Conservation (phyloP, 1,140 invertebrate genomes). For the Aphis craccivora region DNA sequence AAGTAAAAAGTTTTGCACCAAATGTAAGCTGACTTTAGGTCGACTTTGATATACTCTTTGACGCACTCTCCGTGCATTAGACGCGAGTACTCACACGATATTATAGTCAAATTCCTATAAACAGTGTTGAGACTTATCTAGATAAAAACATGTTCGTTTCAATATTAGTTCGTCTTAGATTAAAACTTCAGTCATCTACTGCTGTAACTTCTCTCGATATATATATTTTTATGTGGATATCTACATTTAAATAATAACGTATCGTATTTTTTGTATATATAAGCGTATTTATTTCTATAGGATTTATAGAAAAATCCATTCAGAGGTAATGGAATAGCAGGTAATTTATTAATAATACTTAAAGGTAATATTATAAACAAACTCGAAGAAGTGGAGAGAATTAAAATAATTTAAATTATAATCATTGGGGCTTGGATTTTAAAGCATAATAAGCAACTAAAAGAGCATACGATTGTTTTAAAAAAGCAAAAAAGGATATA, state of each 20-base stretch:
- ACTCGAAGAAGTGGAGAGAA: too few species aligned
- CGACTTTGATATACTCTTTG: slow-evolving; percentile 17
- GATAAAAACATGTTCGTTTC: background rate
- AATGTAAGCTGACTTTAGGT: background rate
- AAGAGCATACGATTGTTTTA: too few species aligned
- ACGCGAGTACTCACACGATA: background rate
- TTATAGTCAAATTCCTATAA: background rate
- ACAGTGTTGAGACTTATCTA: background rate
- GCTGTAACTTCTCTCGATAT: background rate
- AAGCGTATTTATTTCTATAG: too few species aligned
- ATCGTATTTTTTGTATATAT: background rate
- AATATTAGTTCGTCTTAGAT: background rate
- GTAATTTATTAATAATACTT: too few species aligned
- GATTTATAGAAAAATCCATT: too few species aligned
- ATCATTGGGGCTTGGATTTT: too few species aligned
- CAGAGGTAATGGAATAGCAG: too few species aligned
- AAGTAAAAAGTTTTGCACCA: slow-evolving; percentile 21
- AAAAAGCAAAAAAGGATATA: too few species aligned
- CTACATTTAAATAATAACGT: background rate
- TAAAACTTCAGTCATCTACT: background rate
- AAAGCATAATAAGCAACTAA: too few species aligned
- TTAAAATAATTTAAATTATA: too few species aligned
- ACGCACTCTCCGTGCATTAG: background rate
- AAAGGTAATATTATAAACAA: too few species aligned
- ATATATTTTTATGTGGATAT: too few species aligned